Conservation (phyloP, 2,888 invertebrate species). For the Andrena flavipes region DNA sequence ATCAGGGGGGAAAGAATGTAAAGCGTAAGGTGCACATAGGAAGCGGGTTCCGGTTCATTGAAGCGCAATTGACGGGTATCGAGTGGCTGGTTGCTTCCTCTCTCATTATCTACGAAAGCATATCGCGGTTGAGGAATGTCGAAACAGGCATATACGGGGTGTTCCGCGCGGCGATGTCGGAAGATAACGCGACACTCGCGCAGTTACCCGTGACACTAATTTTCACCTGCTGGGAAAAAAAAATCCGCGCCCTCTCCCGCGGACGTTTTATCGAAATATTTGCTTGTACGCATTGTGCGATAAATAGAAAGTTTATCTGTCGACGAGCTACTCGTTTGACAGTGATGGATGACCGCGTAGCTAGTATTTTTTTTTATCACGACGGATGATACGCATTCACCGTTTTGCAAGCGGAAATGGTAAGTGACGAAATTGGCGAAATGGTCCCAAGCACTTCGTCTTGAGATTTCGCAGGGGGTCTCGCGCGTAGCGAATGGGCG, state of each 20-base stretch:
- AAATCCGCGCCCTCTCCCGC: not conserved
- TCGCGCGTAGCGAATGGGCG: not conserved
- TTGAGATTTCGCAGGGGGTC: not conserved
- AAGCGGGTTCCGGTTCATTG: slow-evolving; percentile 57
- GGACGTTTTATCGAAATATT: slow-evolving; percentile 37
- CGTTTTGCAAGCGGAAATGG: not conserved
- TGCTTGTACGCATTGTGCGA: slow-evolving; percentile 30
- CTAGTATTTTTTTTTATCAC: slow-evolving; percentile 40
- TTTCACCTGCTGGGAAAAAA: slow-evolving; percentile 31
- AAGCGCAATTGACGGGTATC: slow-evolving; percentile 38
- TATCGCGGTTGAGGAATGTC: slow-evolving; percentile 18
- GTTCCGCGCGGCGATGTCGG: not conserved
- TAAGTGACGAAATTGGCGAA: slow-evolving; percentile 13
- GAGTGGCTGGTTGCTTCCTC: slow-evolving; percentile 24
- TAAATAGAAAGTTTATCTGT: slow-evolving; percentile 61
- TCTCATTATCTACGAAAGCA: slow-evolving; percentile 23
- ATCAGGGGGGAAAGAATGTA: slow-evolving; percentile 2
- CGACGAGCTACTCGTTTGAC: slow-evolving; percentile 37
- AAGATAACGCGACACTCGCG: not conserved
- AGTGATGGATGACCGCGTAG: slow-evolving; percentile 51
- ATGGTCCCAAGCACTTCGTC: not conserved
- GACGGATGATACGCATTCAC: not conserved
- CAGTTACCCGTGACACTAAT: not conserved
- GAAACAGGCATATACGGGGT: slow-evolving; percentile 12
- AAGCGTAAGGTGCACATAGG: slow-evolving; percentile 12